phyloP scores from a whole-genome alignment of 2,888 invertebrate species.

The Pharmacophagus antenor region DNA sequence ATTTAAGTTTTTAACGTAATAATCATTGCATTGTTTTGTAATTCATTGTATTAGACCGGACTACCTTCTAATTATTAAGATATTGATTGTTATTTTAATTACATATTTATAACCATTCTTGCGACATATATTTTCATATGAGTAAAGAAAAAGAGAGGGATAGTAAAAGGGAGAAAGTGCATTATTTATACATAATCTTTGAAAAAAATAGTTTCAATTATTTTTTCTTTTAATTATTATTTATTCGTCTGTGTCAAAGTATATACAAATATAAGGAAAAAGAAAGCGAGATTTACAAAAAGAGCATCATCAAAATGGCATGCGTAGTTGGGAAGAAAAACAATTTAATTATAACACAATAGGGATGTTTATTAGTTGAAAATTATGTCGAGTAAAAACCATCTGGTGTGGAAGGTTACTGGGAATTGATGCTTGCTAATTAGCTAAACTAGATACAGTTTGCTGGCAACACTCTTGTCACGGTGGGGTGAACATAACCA shows the following conservation, averaged over 20 bases:
- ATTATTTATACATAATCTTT: too few relatives aligned
- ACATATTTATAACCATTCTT: background rate
- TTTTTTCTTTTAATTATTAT: too few relatives aligned
- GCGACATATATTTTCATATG: too few relatives aligned
- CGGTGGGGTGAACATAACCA: slow-evolving; percentile 14
- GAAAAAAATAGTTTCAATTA: too few relatives aligned
- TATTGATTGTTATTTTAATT: background rate
- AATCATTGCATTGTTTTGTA: slow-evolving; percentile 18
- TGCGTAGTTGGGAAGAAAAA: slow-evolving; percentile 15
- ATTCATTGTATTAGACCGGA: slow-evolving; percentile 4
- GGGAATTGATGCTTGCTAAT: slow-evolving; percentile 65
- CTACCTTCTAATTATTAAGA: background rate
- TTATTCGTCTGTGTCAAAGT: too few relatives aligned
- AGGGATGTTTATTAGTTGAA: slow-evolving; percentile 64
- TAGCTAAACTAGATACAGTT: slow-evolving; percentile 43
- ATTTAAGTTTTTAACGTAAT: slow-evolving; percentile 18
- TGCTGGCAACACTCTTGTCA: slow-evolving; percentile 13
- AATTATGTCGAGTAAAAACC: slow-evolving; percentile 58
- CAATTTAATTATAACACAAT: slow-evolving; percentile 48
- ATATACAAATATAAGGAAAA: background rate
- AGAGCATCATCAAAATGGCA: slow-evolving; percentile 1
- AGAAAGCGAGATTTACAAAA: background rate
- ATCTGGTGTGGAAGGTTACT: slow-evolving; percentile 44
- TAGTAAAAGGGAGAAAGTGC: too few relatives aligned
- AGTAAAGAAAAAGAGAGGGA: too few relatives aligned